phyloP scores from a whole-genome alignment of 2,797 vertebrate genomes.

The Anguilla anguilla region DNA sequence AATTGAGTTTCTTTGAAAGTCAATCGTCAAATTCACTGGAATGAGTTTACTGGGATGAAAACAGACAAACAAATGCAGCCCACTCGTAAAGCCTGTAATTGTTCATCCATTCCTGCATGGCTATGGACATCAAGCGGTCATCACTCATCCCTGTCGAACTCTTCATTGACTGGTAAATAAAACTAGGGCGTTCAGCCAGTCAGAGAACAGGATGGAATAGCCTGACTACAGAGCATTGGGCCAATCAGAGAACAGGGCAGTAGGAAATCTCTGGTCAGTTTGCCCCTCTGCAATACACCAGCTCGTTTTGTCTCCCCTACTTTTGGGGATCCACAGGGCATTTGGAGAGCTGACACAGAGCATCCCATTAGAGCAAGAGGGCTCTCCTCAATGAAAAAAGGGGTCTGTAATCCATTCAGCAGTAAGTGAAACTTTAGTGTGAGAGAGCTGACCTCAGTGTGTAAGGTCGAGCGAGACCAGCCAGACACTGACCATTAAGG shows the following conservation, averaged over 20 bases:
- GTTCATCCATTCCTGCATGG: neutral
- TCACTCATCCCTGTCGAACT: neutral
- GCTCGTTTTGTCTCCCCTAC: neutral
- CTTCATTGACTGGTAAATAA: neutral
- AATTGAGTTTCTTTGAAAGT: neutral
- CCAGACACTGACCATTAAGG: neutral
- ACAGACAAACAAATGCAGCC: neutral
- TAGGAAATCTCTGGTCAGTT: neutral
- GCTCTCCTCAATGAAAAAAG: neutral
- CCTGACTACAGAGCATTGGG: neutral
- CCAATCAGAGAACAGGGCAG: neutral
- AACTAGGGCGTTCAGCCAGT: neutral
- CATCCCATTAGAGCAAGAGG: neutral
- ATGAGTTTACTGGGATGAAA: neutral
- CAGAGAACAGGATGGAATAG: neutral
- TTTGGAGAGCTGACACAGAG: neutral
- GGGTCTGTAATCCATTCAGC: neutral
- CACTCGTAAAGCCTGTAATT: neutral
- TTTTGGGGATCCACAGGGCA: neutral
- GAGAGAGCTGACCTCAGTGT: neutral
- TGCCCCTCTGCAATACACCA: neutral
- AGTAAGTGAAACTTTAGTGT: neutral
- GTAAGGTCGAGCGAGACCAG: neutral
- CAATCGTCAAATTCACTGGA: neutral
- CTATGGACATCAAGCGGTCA: neutral